These are phyloP conservation scores for Troides aeacus DNA, from an alignment of 2,888 invertebrate genomes.

Conservation along the genomic window DNA sequence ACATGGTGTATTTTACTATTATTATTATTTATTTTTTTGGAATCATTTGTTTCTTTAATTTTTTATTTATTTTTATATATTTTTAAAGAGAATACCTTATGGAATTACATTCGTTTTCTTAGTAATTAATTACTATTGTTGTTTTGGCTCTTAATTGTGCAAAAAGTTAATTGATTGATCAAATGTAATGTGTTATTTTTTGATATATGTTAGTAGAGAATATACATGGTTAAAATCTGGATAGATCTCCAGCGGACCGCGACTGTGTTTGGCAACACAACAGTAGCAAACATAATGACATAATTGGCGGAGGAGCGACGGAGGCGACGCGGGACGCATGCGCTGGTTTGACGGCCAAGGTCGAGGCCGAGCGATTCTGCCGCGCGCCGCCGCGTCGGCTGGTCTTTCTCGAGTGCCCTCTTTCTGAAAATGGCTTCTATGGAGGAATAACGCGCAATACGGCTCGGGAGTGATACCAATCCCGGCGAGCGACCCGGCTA, in stretches of 20 bases:
- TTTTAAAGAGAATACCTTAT: too few relatives aligned
- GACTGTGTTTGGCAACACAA: constrained; percentile 71
- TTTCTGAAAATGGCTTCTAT: constrained; percentile 57
- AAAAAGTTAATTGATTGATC: neutral
- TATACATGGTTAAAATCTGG: constrained; percentile 37
- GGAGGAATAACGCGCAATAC: constrained; percentile 61
- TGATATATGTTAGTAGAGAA: neutral
- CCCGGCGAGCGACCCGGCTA: constrained; percentile 32
- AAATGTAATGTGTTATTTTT: neutral
- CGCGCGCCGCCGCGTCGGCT: constrained; percentile 75
- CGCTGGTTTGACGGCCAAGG: constrained; percentile 80
- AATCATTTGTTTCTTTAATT: too few relatives aligned
- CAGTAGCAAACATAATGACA: constrained; percentile 74
- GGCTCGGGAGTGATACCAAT: constrained; percentile 57
- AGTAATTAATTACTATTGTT: too few relatives aligned
- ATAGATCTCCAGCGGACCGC: constrained; percentile 58
- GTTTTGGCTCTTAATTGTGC: too few relatives aligned
- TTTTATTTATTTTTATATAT: too few relatives aligned
- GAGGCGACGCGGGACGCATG: constrained; percentile 70
- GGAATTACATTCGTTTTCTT: too few relatives aligned
- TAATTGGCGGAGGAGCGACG: constrained; percentile 64
- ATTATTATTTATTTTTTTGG: too few relatives aligned
- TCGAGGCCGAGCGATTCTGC: constrained; percentile 75
- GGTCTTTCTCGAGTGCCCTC: constrained; percentile 64
- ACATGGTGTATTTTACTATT: too few relatives aligned